Evolutionary conservation across 2,113 vertebrate species (phyloP).

Genomic region (Xiphophorus couchianus): DNA sequence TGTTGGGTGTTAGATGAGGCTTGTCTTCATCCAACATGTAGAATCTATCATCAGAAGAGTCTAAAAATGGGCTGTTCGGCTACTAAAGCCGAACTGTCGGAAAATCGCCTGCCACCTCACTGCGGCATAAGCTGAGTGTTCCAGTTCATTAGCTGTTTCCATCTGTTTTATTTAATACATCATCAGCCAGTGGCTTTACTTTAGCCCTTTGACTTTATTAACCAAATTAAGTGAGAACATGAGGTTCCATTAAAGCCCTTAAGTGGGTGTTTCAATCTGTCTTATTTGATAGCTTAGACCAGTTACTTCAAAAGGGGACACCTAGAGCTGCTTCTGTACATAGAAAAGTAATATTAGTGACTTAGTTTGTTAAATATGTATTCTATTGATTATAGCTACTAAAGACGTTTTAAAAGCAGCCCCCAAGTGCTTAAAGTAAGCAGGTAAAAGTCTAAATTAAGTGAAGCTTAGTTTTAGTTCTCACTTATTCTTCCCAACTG

Average conservation of each 20-base stretch:
- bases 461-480: no score
- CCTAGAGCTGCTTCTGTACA: not conserved
- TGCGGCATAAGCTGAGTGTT: constrained; percentile 12
- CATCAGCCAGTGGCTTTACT: constrained; percentile 23
- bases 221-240: constrained; percentile 2
- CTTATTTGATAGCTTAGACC: not conserved
- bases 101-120: constrained; percentile 18
- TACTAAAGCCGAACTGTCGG: not conserved
- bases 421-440: no score
- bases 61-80: constrained; percentile 48
- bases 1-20: constrained; percentile 36
- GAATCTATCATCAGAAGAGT: constrained; percentile 22
- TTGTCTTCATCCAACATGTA: constrained; percentile 12
- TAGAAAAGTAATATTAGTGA: not conserved
- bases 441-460: no score
- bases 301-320: not conserved
- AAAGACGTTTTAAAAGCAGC: no score
- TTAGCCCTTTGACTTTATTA: constrained; percentile 13
- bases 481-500: no score
- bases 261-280: no score
- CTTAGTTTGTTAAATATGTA: no score
- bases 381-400: no score
- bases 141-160: constrained; percentile 35
- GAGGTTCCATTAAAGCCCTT: not conserved
- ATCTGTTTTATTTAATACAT: constrained; percentile 49